A percentile compares a stretch with the other conserved stretches of the same genome.
phyloP scores from a whole-genome alignment of 2,888 invertebrate species.

The Dryocosmus kuriphilus region DNA sequence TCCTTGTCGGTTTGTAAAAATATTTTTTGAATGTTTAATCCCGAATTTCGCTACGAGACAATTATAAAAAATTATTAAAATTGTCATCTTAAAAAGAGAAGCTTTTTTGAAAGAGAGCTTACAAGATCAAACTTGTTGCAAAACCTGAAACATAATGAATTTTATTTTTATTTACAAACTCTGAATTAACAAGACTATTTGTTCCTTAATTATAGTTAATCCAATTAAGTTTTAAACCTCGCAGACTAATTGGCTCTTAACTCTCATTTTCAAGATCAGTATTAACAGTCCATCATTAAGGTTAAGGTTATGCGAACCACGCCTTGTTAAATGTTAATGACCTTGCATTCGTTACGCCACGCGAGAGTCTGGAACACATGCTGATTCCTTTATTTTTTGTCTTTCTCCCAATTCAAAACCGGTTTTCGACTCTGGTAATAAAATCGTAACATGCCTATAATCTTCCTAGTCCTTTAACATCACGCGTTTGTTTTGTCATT shows the following conservation, averaged over 20 bases:
- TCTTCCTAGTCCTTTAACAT: not conserved
- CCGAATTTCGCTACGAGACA: too few relatives aligned
- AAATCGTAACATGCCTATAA: conserved; percentile 7
- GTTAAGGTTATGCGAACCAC: conserved; percentile 28
- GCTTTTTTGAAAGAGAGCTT: too few relatives aligned
- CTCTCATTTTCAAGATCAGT: conserved; percentile 32
- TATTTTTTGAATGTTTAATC: too few relatives aligned
- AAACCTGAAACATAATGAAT: too few relatives aligned
- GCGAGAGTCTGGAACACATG: conserved; percentile 20
- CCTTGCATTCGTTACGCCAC: conserved; percentile 47
- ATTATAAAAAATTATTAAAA: too few relatives aligned
- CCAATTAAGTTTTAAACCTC: not conserved
- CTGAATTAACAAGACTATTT: not conserved
- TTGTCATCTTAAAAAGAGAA: too few relatives aligned
- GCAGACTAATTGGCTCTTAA: not conserved
- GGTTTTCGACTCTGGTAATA: conserved; percentile 1
- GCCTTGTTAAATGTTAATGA: conserved; percentile 50
- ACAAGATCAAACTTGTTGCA: too few relatives aligned
- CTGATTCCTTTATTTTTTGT: conserved; percentile 20
- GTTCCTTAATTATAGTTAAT: not conserved
- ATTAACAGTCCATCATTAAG: conserved; percentile 37
- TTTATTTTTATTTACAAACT: too few relatives aligned
- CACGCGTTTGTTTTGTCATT: conserved; percentile 5
- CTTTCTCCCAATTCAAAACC: conserved; percentile 2
- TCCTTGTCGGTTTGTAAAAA: too few relatives aligned